phyloP scores from a whole-genome alignment of 2,113 vertebrate species.

The Catharus minimus region DNA sequence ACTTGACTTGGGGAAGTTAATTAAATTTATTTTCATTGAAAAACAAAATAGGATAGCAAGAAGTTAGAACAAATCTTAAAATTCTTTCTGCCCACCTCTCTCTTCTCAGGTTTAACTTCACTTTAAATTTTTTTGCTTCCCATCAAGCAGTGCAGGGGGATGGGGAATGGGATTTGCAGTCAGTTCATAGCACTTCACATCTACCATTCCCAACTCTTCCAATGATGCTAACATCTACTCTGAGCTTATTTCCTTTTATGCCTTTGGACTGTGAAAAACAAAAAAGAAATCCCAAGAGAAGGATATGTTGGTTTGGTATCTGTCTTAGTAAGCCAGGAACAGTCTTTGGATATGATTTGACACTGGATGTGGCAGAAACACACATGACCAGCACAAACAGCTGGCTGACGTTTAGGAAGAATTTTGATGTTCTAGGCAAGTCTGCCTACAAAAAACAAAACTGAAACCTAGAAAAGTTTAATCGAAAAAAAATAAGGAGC shows the following conservation, averaged over 20 bases:
- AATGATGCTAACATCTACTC: not conserved
- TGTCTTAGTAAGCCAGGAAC: not conserved
- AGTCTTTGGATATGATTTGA: not conserved
- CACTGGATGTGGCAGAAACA: not conserved
- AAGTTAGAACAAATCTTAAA: not conserved
- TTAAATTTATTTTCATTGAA: not conserved
- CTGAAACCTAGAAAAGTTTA: not conserved
- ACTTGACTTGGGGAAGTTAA: not conserved
- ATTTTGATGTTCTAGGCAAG: not conserved
- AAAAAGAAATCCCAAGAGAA: not conserved
- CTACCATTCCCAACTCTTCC: not conserved
- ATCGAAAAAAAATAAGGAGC: not conserved
- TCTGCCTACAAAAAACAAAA: not conserved
- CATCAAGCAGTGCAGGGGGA: not conserved
- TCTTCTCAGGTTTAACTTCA: not conserved
- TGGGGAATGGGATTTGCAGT: rapidly evolving
- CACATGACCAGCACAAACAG: not conserved
- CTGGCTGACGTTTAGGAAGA: not conserved
- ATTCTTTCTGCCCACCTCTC: not conserved
- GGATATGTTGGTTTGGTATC: not conserved
- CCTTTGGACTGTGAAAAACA: not conserved
- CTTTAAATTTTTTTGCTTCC: not conserved
- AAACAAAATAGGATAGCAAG: not conserved
- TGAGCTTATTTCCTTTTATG: not conserved
- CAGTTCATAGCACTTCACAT: not conserved